Conservation (phyloP, 2,113 vertebrate species). For the Prinia subflava region DNA sequence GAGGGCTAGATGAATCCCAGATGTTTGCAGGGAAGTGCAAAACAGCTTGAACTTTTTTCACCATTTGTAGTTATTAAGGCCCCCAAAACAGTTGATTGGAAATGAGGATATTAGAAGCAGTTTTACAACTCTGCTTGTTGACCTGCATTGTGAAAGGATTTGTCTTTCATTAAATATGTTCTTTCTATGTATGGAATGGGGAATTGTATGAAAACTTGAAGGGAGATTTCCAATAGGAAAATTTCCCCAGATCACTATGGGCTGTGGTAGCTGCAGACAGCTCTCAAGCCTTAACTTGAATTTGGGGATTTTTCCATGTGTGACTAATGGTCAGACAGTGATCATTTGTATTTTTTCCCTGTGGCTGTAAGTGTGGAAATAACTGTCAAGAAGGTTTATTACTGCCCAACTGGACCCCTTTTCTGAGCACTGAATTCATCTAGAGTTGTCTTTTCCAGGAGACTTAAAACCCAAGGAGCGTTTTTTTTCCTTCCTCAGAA, state of each 20-base stretch:
- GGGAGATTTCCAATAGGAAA: not conserved
- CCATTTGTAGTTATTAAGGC: not conserved
- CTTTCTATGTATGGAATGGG: not conserved
- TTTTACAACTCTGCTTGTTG: not conserved
- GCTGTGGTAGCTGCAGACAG: not conserved
- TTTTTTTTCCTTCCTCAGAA: not conserved
- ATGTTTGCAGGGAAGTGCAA: not conserved
- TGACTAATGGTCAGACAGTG: not conserved
- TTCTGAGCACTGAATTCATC: not conserved
- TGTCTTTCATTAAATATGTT: not conserved
- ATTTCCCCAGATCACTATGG: not conserved
- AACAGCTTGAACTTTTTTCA: not conserved
- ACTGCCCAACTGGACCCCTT: not conserved
- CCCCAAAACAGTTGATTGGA: accelerated
- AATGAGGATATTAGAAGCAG: not conserved
- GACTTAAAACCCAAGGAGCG: not conserved
- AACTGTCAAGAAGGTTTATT: not conserved
- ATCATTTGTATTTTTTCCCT: not conserved
- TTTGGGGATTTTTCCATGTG: not conserved
- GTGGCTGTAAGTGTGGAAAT: not conserved
- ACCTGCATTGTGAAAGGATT: not conserved
- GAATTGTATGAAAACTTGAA: not conserved
- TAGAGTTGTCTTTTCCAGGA: not conserved
- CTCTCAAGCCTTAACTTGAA: not conserved
- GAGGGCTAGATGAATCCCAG: not conserved